These are phyloP conservation scores for Tenualosa ilisha DNA, from an alignment of 2,797 vertebrate species.

Conservation along the genomic window DNA sequence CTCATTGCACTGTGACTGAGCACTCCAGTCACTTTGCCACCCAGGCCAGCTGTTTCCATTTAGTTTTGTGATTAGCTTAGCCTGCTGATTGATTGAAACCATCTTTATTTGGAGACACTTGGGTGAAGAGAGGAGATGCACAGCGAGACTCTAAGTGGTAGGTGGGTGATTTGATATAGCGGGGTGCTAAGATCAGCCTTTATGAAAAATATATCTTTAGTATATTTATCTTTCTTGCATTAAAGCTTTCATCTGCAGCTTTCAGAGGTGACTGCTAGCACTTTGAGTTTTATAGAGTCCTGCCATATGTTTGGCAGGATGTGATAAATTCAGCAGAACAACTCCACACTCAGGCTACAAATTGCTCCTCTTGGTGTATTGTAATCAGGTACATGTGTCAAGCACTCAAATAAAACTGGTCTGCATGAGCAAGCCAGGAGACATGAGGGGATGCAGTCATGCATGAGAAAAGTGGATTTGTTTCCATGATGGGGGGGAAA, in stretches of 20 bases:
- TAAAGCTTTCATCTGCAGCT: neutral
- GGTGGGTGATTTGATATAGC: neutral
- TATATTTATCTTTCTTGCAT: neutral
- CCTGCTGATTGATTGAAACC: conserved; percentile 29
- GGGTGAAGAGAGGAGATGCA: neutral
- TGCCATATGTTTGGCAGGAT: neutral
- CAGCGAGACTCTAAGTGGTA: neutral
- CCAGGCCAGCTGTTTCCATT: conserved; percentile 29
- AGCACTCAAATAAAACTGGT: neutral
- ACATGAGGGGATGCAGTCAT: neutral
- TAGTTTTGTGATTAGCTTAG: conserved; percentile 24
- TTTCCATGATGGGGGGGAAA: neutral
- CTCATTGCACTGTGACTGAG: neutral
- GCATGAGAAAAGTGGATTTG: neutral
- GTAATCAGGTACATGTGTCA: conserved; percentile 13
- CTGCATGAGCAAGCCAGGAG: neutral
- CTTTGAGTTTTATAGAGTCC: neutral
- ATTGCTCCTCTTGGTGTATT: neutral
- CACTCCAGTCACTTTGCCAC: neutral
- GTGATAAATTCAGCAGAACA: neutral
- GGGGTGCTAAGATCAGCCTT: neutral
- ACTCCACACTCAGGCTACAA: neutral
- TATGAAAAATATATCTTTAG: neutral
- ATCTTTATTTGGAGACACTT: conserved; percentile 10
- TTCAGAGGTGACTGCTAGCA: neutral